Base-by-base conservation (phyloP, 2,797 vertebrate species). In the Prunella strophiata region DNA sequence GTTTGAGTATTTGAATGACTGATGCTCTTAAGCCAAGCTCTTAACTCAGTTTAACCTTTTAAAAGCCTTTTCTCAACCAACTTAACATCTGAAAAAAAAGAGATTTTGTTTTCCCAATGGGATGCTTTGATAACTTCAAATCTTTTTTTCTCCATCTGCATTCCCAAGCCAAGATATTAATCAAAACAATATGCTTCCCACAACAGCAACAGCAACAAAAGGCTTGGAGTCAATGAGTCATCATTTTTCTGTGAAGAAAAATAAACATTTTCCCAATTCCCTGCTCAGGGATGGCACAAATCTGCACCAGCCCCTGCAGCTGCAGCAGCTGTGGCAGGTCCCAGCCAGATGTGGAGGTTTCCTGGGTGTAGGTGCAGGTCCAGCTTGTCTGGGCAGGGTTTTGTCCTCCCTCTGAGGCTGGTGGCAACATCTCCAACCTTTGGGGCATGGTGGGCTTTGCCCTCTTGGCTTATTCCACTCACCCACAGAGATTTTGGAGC, bases 101-200 rank as follows among this genome's bases (percentile, higher is more conserved):
- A 43, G 38, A 17, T 48, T 55, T 36, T 42, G 3, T 61, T 65
- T 57, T 71, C 76, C 68, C 36, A 3, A 5, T 2, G 34, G 48
- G 42, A 77, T 29, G 48, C 77, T 83, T 84, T 66, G 79, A 90
- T 74, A 74, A 57, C 18, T 86, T 84, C 66, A 30, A 27, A 25
- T 30, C 65, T 40, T 83, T 73, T 73, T 61, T 48, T 34, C 73
- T 20, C 74, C 73, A 67, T 90, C 57, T 47, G 19, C 70, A 77
- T 67, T 32, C 86, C 93, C 68, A 90, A 91, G 86, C 72, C 88
- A 77, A 86, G 83, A 77, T 48, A 82, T 68, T 87, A n/a, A 88
- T 63, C 86, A 54, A 88, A 86, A 84, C 80, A 85, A 29, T 34
- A 47, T 48, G 48, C 63, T 95, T 67, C 89, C 77, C 84, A 82